phyloP scores from a whole-genome alignment of 2,888 invertebrate genomes.

The Lepidonotus clava region DNA sequence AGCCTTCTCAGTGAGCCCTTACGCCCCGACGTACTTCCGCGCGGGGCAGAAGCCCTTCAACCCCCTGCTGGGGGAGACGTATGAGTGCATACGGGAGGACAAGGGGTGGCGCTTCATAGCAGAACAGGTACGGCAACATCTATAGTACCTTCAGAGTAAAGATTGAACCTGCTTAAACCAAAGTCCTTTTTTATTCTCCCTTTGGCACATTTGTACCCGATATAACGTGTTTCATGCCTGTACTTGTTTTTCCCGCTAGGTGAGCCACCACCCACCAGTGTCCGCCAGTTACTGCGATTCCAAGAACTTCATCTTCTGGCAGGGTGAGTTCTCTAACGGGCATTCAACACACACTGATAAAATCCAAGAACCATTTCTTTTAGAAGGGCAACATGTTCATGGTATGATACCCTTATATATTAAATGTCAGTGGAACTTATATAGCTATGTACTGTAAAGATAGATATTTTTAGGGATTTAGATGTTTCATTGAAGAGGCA shows the following conservation, averaged over 20 bases:
- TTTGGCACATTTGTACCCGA: too few relatives aligned
- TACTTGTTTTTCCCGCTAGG: constrained; percentile 82
- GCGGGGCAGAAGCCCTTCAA: constrained; percentile 93
- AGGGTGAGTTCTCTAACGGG: constrained; percentile 81
- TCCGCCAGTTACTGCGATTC: constrained; percentile 91
- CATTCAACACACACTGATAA: too few relatives aligned
- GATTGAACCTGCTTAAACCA: too few relatives aligned
- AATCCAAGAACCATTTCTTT: too few relatives aligned
- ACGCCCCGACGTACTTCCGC: constrained; percentile 87
- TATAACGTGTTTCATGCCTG: background rate
- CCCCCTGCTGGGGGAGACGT: constrained; percentile 90
- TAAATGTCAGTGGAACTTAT: too few relatives aligned
- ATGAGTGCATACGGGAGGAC: constrained; percentile 89
- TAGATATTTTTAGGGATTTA: too few relatives aligned
- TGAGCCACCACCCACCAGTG: constrained; percentile 92
- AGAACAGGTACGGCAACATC: constrained; percentile 91
- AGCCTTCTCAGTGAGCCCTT: constrained; percentile 91
- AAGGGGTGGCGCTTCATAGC: constrained; percentile 89
- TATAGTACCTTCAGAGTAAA: too few relatives aligned
- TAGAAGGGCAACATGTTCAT: too few relatives aligned
- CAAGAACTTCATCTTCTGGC: constrained; percentile 89
- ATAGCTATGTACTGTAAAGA: too few relatives aligned
- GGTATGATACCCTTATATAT: too few relatives aligned
- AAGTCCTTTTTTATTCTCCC: too few relatives aligned
- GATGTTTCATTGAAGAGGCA: too few relatives aligned